Evolutionary conservation across 2,797 vertebrate genomes (phyloP), one percentile per base, ranked within the genome.

Genomic region (Microctenopoma steveboyesi): DNA sequence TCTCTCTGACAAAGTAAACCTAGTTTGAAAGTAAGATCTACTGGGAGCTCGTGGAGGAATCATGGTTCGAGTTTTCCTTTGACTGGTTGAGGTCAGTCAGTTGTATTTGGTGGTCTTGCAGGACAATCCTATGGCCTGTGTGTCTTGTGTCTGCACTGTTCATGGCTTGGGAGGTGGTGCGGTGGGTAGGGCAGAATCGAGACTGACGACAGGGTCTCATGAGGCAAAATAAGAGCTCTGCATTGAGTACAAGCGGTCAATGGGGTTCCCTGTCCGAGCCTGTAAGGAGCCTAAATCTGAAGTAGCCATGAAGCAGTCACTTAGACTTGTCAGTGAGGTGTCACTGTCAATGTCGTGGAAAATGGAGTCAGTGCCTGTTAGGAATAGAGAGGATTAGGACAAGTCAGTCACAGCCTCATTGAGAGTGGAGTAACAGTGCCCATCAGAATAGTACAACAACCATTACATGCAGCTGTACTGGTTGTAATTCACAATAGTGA

Each of bases 191-290:
- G 4, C 15, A 27, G 60, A 13, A 9, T 42, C 12, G 8, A 50
- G 11, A 11, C 13, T 45, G 40, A 50, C 30, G 48, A 15, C 1
- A 15, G n/a, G 12, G 64, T 78, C 93, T 97, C 95, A 97, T 90
- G 96, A 97, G 78, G 96, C 93, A 72, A 98, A 98, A 92, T 97
- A 98, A 14, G 96, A 97, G 88, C 92, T 97, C 92, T 98, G 97
- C 96, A 98, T 98, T 91, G 96, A 97, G 89, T 96, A 97, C 81
- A 98, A 95, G 84, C 94, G 94, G 91, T 97, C 95, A 65, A 97
- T 97, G 70, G 96, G 96, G 72, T 97, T 98, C 74, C 95, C 95
- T 80, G 94, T 92, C 3, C 92, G 92, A 66, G 92, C 90, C 87
- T 96, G 96, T 87, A 96, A 89, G 83, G 94, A 95, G 76, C 93